Evolutionary conservation across 2,888 invertebrate genomes (phyloP).

Genomic region (Dasysyrphus tricinctus): DNA sequence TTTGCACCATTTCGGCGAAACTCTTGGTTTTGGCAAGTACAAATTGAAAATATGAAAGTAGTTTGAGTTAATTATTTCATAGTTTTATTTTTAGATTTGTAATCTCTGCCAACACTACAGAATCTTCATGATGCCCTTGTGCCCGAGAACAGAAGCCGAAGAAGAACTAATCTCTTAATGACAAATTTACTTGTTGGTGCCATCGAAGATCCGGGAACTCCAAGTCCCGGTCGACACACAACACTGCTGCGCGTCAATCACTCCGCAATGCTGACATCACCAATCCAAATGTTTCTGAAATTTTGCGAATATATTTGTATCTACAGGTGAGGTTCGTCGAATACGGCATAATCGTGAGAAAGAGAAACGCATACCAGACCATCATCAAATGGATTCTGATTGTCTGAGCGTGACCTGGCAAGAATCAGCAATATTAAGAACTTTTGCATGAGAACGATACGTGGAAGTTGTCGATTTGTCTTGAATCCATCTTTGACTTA

Average conservation of each 20-base stretch:
- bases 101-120: slow-evolving; percentile 93
- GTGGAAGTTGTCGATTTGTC: slow-evolving; percentile 91
- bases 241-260: no score
- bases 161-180: slow-evolving; percentile 94
- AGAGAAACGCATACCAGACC: slow-evolving; percentile 91
- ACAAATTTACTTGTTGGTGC: slow-evolving; percentile 95
- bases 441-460: slow-evolving; percentile 90
- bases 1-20: slow-evolving; percentile 97
- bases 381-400: slow-evolving; percentile 90
- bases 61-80: background rate
- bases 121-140: slow-evolving; percentile 93
- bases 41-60: background rate
- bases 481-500: slow-evolving; percentile 95
- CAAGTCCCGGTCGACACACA: slow-evolving; percentile 93
- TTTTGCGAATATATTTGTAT: no score
- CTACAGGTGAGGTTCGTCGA: slow-evolving; percentile 93
- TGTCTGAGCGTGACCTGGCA: slow-evolving; percentile 87
- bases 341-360: slow-evolving; percentile 91
- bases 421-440: slow-evolving; percentile 92
- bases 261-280: no score
- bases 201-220: slow-evolving; percentile 96
- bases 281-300: no score
- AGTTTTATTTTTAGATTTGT: slow-evolving; percentile 87
- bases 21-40: slow-evolving; percentile 95
- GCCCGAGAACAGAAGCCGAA: slow-evolving; percentile 90